Evolutionary conservation across 1,140 invertebrate genomes (phyloP), one percentile per base, ranked within the genome.

Genomic region (Drosophila ambigua): DNA sequence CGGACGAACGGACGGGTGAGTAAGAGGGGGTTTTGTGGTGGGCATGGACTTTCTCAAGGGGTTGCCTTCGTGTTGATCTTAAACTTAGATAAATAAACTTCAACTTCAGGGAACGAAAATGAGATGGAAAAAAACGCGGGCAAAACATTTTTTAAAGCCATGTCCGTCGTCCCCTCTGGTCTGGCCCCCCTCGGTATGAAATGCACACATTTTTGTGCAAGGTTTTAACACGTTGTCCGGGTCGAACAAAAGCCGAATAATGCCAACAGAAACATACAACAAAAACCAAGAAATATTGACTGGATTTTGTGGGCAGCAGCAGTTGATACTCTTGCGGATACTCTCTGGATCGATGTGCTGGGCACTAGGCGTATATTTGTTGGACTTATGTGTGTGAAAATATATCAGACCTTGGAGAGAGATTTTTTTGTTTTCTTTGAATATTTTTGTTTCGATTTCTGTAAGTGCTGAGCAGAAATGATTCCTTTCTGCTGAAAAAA

Each of bases 11-110:
- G 9, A 2, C 15, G 6, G 46, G n/a, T 1, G 4, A 5, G 35
- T 4, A 2, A 35, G 8, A 5, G 62, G 16, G 3, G 35, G 35
- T 2, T 4, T 9, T 39, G 11, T 39, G 35, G 35, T 39, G 35
- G 57, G 44, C 52, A 41, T 16, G 64, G 65, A 69, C 51, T 71
- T 58, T 71, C 65, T 71, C 52, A 58, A 69, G 67, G 67, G 67
- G 67, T 58, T 66, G 72, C 60, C 82, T 82, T 77, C 82, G 82
- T 87, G 82, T 82, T 88, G 82, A 87, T 87, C 79, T 77, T 75
- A 82, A 87, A 82, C 78, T 82, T 76, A 87, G 82, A 87, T 87
- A 88, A 87, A 87, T 82, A 87, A 88, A 88, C 69, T 87, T 88
- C 78, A 87, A 82, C 62, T 55, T 46, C 48, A 69, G 63, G 26